Evolutionary conservation across 2,888 invertebrate species (phyloP).

Genomic region (Eutolmus rufibarbis): DNA sequence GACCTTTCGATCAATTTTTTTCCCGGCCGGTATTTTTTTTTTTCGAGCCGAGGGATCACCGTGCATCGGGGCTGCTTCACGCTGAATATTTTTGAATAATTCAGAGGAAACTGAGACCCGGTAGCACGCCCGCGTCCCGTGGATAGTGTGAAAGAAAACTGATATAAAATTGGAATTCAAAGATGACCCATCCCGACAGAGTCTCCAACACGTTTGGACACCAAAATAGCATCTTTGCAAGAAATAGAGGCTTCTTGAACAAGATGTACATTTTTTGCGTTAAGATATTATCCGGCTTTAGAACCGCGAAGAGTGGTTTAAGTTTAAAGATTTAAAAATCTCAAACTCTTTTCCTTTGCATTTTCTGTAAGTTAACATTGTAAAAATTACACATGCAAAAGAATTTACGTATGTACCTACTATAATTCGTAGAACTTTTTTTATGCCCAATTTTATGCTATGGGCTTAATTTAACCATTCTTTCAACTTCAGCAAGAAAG

Average conservation of each 20-base stretch:
- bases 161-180: not conserved
- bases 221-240: not conserved
- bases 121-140: not conserved
- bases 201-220: not conserved
- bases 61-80: not conserved
- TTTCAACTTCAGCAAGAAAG: too few species aligned
- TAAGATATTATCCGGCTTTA: not conserved
- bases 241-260: not conserved
- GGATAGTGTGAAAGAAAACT: not conserved
- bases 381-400: too few species aligned
- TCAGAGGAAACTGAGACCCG: not conserved
- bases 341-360: too few species aligned
- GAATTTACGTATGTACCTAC: too few species aligned
- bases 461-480: too few species aligned
- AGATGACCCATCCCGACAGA: not conserved
- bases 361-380: too few species aligned
- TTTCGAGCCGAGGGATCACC: not conserved
- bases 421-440: too few species aligned
- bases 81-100: slow-evolving; percentile 31
- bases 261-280: not conserved
- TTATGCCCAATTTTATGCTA: too few species aligned
- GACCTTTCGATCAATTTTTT: not conserved
- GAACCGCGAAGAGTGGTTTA: not conserved
- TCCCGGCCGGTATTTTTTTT: not conserved
- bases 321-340: too few species aligned